Conservation (phyloP, 2,113 vertebrate species). For the Ursus arctos region DNA sequence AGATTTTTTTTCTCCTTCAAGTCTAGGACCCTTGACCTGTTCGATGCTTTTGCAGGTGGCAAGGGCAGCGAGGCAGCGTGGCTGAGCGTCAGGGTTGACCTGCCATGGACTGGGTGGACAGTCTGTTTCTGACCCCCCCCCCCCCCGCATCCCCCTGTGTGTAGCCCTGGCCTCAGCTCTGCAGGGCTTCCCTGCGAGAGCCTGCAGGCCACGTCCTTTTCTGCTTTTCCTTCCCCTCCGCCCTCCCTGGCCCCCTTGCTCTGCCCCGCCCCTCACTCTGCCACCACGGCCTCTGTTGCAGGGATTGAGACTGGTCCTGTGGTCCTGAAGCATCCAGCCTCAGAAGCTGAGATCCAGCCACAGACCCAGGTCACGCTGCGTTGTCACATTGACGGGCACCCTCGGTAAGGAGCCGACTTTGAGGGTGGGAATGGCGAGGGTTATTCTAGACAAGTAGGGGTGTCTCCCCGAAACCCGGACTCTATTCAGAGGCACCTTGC, state of each 20-base stretch:
- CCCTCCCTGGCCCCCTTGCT: not conserved
- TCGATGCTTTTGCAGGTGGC: not conserved
- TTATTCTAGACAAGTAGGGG: not conserved
- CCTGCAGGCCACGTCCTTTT: not conserved
- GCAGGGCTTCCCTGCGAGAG: fast-evolving
- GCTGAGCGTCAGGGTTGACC: not conserved
- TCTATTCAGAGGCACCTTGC: not conserved
- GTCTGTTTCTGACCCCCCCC: not conserved
- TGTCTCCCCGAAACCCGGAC: not conserved
- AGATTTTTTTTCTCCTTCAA: not conserved
- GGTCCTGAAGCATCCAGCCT: conserved; percentile 93
- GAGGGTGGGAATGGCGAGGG: not conserved
- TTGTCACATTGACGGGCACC: conserved; percentile 97
- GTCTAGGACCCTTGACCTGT: not conserved
- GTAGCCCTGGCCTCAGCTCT: not conserved
- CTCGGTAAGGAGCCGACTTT: conserved; percentile 92
- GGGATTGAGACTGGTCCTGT: conserved; percentile 96
- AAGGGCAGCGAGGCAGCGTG: not conserved
- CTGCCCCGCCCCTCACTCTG: not conserved
- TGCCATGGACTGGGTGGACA: not conserved
- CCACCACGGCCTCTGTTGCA: conserved; percentile 74
- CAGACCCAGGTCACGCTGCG: conserved; percentile 92
- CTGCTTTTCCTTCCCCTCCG: not conserved
- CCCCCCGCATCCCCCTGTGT: not conserved
- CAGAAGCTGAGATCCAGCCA: conserved; percentile 93